Evolutionary conservation across 2,888 invertebrate species (phyloP).

Genomic region (Luperina nickerlii): DNA sequence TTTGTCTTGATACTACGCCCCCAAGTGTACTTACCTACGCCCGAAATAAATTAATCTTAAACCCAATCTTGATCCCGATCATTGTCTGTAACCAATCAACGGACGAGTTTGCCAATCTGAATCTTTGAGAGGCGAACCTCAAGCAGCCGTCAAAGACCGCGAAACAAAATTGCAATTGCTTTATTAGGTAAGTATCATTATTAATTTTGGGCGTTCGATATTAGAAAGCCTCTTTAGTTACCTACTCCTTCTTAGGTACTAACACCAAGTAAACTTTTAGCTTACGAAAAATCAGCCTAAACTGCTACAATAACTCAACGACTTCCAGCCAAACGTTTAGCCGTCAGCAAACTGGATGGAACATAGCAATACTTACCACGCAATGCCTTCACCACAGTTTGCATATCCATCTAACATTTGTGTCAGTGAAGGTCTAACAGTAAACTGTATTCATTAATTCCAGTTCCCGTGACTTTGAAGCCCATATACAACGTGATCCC

Average conservation of each 20-base stretch:
- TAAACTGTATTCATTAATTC: conserved; percentile 59
- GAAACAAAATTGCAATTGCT: not conserved
- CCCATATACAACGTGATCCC: conserved; percentile 92
- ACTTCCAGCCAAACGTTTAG: not conserved
- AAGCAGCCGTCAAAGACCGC: not conserved
- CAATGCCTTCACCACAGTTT: not conserved
- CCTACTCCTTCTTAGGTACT: not conserved
- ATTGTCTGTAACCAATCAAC: not conserved
- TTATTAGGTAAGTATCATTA: not conserved
- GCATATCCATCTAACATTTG: conserved; percentile 10
- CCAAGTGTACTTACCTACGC: not conserved
- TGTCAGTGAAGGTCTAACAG: conserved; percentile 42
- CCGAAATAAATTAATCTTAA: not conserved
- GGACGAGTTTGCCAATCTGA: not conserved
- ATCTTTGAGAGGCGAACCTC: not conserved
- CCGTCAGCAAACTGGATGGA: not conserved
- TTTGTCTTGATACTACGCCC: not conserved
- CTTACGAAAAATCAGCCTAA: not conserved
- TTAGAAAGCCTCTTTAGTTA: not conserved
- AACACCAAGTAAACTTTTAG: not conserved
- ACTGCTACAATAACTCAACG: not conserved
- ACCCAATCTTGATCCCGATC: not conserved
- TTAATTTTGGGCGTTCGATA: not conserved
- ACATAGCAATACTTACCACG: conserved; percentile 1
- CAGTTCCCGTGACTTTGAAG: conserved; percentile 90